A percentile compares a stretch with the other conserved stretches of the same genome.
phyloP scores from a whole-genome alignment of 1,140 invertebrate genomes.

The Neodiprion lecontei region DNA sequence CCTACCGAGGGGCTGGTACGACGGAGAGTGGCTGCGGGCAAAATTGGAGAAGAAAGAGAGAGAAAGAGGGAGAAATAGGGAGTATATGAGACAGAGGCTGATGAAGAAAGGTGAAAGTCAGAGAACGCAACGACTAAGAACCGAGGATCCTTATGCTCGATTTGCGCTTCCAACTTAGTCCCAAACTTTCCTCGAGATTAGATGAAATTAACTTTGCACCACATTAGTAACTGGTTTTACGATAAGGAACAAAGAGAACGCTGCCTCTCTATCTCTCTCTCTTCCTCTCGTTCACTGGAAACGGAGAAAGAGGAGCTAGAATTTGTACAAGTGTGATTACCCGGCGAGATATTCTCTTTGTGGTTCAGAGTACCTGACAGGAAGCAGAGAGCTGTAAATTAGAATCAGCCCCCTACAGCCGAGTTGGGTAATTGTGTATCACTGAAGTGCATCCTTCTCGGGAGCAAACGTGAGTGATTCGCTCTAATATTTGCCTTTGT shows the following conservation, averaged over 20 bases:
- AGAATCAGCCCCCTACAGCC: neutral
- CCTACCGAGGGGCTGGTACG: neutral
- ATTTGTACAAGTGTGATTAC: neutral
- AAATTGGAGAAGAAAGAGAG: neutral
- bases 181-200: constrained; percentile 5
- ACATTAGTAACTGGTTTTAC: constrained; percentile 14
- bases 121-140: neutral
- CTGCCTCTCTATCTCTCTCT: neutral
- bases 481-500: neutral
- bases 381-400: neutral
- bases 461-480: neutral
- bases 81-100: neutral
- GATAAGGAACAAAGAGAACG: constrained; percentile 14
- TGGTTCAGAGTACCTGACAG: neutral
- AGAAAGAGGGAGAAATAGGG: neutral
- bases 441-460: neutral
- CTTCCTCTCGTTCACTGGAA: neutral
- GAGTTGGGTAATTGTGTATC: neutral
- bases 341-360: constrained; percentile 3
- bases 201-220: constrained; percentile 15
- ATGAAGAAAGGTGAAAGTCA: neutral
- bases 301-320: neutral
- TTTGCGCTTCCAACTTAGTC: neutral
- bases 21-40: neutral
- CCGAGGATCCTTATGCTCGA: neutral